Evolutionary conservation across 2,888 invertebrate genomes (phyloP).

Genomic region (Eutolmus rufibarbis): DNA sequence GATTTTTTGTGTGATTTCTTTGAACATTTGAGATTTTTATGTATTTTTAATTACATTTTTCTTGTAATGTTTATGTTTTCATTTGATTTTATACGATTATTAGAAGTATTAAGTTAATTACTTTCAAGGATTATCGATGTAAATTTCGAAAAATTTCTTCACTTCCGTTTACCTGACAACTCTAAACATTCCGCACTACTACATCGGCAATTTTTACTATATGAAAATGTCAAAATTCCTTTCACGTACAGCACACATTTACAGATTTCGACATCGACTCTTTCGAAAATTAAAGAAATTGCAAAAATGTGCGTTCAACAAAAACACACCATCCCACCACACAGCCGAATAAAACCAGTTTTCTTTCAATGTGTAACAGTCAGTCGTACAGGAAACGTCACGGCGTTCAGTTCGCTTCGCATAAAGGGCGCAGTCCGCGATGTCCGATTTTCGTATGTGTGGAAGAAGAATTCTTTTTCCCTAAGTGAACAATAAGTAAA

Average conservation of each 20-base stretch:
- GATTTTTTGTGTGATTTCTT: neutral
- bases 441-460: constrained; percentile 5
- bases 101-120: neutral
- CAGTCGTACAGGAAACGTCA: constrained; percentile 36
- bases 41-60: neutral
- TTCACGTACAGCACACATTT: neutral
- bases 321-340: neutral
- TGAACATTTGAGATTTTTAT: neutral
- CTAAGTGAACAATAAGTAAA: neutral
- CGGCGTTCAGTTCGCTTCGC: constrained; percentile 30
- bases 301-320: neutral
- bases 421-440: neutral
- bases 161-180: neutral
- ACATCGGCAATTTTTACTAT: neutral
- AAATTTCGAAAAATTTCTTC: neutral
- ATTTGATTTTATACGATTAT: neutral
- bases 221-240: neutral
- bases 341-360: constrained; percentile 20
- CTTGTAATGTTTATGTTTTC: neutral
- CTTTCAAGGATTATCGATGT: neutral
- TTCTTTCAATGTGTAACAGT: constrained; percentile 31
- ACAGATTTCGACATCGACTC: constrained; percentile 24
- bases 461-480: neutral
- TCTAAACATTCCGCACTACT: neutral
- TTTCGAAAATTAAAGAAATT: neutral